Conservation (phyloP, 1,140 invertebrate species). For the Papilio machaon region DNA sequence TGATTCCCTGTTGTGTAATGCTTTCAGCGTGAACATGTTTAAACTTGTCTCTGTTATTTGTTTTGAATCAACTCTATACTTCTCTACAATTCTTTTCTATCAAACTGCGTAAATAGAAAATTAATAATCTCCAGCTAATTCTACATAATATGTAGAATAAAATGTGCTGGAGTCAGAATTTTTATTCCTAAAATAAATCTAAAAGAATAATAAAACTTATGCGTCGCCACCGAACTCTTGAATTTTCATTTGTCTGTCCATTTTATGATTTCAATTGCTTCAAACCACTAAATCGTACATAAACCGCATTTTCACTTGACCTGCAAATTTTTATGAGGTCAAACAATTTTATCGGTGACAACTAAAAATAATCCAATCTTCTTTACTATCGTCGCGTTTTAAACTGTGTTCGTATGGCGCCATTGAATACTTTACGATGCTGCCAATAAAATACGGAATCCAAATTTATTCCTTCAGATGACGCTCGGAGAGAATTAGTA, state of each 20-base stretch:
- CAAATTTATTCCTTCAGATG: conserved; percentile 33
- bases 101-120: too few relatives aligned
- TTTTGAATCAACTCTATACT: neutral
- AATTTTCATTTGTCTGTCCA: conserved; percentile 28
- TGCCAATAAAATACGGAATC: conserved; percentile 31
- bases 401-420: conserved; percentile 24
- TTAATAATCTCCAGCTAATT: too few relatives aligned
- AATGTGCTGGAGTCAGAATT: neutral
- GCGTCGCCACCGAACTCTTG: neutral
- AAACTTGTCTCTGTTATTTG: neutral
- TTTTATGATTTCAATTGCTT: conserved; percentile 33
- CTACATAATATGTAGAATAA: neutral
- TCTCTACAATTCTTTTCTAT: too few relatives aligned
- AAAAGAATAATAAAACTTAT: conserved; percentile 21
- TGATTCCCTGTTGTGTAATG: conserved; percentile 26
- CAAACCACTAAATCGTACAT: conserved; percentile 35
- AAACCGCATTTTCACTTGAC: conserved; percentile 38
- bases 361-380: conserved; percentile 37
- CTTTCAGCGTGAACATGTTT: conserved; percentile 19
- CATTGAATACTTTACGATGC: conserved; percentile 34
- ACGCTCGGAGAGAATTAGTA: conserved; percentile 26
- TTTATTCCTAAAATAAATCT: conserved; percentile 18
- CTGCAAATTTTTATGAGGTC: conserved; percentile 38
- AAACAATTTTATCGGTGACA: conserved; percentile 36
- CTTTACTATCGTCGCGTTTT: conserved; percentile 22